Evolutionary conservation across 2,888 invertebrate genomes (phyloP), one percentile per base, ranked within the genome.

Genomic region (Noctua janthina): DNA sequence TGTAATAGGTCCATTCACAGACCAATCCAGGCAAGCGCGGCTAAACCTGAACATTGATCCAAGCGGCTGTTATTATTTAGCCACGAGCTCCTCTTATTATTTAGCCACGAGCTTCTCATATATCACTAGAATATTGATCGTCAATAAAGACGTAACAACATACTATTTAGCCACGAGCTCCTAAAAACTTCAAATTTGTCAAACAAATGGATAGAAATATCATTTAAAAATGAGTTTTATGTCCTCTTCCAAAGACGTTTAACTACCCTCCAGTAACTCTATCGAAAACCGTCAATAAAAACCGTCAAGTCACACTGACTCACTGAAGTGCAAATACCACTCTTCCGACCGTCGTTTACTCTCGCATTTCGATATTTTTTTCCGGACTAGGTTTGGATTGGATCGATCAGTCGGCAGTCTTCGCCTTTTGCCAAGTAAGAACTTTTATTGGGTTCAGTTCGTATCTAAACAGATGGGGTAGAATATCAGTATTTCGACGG

Each of bases 361-460:
- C 69, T 68, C 29, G 68, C 54, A 71, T 77, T 83, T n/a, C 23
- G 29, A 64, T 76, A 49, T 82, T 72, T 72, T 79, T 62, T 82
- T 59, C 15, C 23, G 11, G 1, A 59, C 49, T n/a, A 51, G 67
- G 13, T 72, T 78, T 78, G 72, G 68, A 78, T 71, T 62, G 66
- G 59, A 77, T 72, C 46, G 71, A 82, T 71, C 76, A 70, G 39
- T 64, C 56, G 7, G 10, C 35, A 35, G 1, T 67, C 13, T 54
- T 35, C 17, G 46, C 39, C 23, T 66, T 80, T 70, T 59, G 20
- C 20, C 11, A 54, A 35, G 67, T 49, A 67, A 67, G 46, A 39
- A 54, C 43, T 82, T 76, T 68, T 39, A 72, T 77, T 72, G 17
- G 2, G 54, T 17, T 82, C 29, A 64, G 23, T 39, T 75, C 3